phyloP scores from a whole-genome alignment of 2,888 invertebrate genomes.

The Tenthredo amoena region DNA sequence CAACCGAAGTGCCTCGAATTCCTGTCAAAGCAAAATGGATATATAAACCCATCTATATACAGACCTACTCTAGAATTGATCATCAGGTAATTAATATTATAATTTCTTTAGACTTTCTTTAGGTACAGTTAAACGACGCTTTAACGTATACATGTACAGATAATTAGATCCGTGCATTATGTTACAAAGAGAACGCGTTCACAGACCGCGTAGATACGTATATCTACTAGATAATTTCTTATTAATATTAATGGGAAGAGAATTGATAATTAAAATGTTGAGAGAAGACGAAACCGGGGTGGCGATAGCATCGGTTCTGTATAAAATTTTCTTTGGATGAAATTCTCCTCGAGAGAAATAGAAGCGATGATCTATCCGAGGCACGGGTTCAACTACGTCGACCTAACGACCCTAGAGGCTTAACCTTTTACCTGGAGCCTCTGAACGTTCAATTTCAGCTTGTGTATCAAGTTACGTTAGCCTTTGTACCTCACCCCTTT shows the following conservation, averaged over 20 bases:
- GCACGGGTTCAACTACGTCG: neutral
- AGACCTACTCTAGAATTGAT: constrained; percentile 24
- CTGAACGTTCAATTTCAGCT: constrained; percentile 47
- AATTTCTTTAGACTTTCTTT: constrained; percentile 17
- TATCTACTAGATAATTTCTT: constrained; percentile 15
- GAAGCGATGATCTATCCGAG: constrained; percentile 8
- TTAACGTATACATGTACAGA: neutral
- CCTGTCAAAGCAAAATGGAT: constrained; percentile 37
- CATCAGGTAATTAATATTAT: constrained; percentile 42
- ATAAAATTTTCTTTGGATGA: neutral
- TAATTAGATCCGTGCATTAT: neutral
- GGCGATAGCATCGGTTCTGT: neutral
- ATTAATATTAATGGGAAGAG: constrained; percentile 32
- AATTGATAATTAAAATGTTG: constrained; percentile 40
- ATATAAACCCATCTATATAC: neutral
- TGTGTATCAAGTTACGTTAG: constrained; percentile 50
- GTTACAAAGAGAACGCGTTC: neutral
- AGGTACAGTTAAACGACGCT: neutral
- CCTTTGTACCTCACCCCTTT: constrained; percentile 44
- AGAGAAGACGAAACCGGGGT: neutral
- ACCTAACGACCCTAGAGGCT: constrained; percentile 44
- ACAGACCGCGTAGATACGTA: neutral
- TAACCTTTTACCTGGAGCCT: constrained; percentile 51
- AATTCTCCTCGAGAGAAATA: neutral
- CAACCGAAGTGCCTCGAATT: constrained; percentile 37